phyloP scores from a whole-genome alignment of 2,113 vertebrate genomes.

The Callorhinus ursinus region DNA sequence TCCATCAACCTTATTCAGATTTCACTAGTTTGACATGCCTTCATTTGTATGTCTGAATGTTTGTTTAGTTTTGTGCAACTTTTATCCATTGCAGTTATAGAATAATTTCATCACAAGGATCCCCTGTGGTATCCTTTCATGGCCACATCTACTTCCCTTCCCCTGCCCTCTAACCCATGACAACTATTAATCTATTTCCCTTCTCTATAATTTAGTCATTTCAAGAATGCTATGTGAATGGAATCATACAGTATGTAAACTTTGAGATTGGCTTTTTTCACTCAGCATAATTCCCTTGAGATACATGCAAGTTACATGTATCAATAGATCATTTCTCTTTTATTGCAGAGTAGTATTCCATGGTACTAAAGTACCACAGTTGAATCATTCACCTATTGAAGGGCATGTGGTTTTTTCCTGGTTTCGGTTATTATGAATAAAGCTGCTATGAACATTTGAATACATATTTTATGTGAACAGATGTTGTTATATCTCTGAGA shows the following conservation, averaged over 20 bases:
- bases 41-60: neutral
- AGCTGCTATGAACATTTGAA: neutral
- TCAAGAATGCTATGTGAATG: neutral
- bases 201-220: neutral
- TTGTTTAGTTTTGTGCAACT: neutral
- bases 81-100: neutral
- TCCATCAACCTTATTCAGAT: neutral
- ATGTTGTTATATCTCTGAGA: neutral
- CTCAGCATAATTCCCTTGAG: neutral
- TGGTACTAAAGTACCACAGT: neutral
- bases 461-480: neutral
- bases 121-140: fast-evolving
- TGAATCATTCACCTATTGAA: neutral
- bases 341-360: neutral
- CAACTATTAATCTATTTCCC: neutral
- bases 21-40: neutral
- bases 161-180: neutral
- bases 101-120: neutral
- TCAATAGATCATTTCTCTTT: neutral
- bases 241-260: neutral
- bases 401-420: neutral
- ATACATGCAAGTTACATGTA: too few relatives aligned
- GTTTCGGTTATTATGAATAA: neutral
- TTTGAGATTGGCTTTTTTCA: neutral
- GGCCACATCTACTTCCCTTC: neutral